These are phyloP conservation scores for Leptinotarsa undecemlineata DNA, from an alignment of 1,140 invertebrate genomes.

Conservation along the genomic window DNA sequence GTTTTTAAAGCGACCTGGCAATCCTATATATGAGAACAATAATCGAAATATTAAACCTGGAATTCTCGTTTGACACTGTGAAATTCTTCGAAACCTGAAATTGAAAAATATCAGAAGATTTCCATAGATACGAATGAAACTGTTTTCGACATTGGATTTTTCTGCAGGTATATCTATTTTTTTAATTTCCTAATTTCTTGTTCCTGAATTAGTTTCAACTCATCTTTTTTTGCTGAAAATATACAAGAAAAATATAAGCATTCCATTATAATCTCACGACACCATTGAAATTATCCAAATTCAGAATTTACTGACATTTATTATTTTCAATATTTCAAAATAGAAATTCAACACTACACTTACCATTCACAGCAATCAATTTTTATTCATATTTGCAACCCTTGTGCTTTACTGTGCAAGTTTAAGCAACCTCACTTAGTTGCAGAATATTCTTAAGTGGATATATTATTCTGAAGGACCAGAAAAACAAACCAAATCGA, in stretches of 20 bases:
- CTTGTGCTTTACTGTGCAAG: background rate
- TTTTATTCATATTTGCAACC: background rate
- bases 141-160: background rate
- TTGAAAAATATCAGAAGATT: background rate
- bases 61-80: background rate
- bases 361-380: background rate
- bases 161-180: background rate
- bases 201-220: conserved; percentile 1
- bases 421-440: background rate
- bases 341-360: background rate
- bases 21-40: background rate
- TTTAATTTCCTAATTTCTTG: background rate
- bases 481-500: background rate
- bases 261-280: background rate
- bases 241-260: background rate
- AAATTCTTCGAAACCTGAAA: background rate
- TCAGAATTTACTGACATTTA: background rate
- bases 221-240: conserved; percentile 18
- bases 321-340: conserved; percentile 2
- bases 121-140: background rate
- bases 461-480: background rate
- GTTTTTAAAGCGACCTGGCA: background rate
- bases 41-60: background rate
- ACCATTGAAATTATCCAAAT: conserved; percentile 2
- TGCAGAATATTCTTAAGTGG: background rate